Conservation (phyloP, 2,113 vertebrate genomes). For the Mus musculus region DNA sequence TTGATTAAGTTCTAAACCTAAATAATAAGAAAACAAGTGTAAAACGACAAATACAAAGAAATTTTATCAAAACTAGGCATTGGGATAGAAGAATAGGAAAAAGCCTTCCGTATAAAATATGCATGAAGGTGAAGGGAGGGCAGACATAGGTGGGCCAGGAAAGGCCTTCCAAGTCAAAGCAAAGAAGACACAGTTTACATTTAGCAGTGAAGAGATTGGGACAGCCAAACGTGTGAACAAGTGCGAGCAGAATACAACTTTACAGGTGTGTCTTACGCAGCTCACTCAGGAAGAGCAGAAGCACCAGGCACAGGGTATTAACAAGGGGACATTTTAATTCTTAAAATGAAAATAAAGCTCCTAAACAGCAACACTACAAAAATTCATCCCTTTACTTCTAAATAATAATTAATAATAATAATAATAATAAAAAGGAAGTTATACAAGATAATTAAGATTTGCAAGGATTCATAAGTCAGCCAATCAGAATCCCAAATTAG, state of each 20-base stretch:
- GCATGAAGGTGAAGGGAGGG: accelerated
- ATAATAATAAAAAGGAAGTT: background rate
- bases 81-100: background rate
- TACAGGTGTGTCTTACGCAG: background rate
- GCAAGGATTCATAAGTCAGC: background rate
- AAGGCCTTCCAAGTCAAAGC: background rate
- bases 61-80: background rate
- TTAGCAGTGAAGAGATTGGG: background rate
- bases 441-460: slow-evolving; percentile 3
- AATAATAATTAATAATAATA: background rate
- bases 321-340: slow-evolving; percentile 43
- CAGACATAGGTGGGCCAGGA: background rate
- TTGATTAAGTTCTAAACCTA: background rate
- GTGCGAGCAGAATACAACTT: background rate
- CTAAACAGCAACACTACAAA: slow-evolving; percentile 29
- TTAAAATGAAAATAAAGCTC: slow-evolving; percentile 16
- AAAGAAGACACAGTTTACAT: background rate
- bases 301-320: background rate
- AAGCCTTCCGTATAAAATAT: background rate
- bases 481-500: background rate
- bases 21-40: slow-evolving; percentile 21
- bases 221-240: background rate
- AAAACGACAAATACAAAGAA: background rate
- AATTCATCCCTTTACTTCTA: slow-evolving; percentile 1
- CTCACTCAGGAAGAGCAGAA: slow-evolving; percentile 7